These are phyloP conservation scores for Lumbricus terrestris DNA, from an alignment of 2,888 invertebrate genomes.

Conservation along the genomic window DNA sequence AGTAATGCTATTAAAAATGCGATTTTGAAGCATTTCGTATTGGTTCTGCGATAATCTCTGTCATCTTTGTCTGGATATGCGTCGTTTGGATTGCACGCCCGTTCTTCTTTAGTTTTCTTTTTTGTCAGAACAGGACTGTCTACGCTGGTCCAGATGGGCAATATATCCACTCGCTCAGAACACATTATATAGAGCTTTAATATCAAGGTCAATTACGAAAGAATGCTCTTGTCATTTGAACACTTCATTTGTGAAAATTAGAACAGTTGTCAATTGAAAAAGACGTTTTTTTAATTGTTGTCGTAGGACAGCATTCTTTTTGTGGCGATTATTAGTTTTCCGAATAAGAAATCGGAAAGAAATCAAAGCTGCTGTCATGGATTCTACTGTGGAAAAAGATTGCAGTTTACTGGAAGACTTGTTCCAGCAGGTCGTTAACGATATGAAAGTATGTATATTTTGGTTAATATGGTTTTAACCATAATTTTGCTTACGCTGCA, in stretches of 20 bases:
- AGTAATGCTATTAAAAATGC: not conserved
- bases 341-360: not conserved
- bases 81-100: not conserved
- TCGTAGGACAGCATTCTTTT: not conserved
- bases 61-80: not conserved
- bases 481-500: no score
- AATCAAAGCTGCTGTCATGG: slow-evolving; percentile 42
- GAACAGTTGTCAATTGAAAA: not conserved
- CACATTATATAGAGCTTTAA: not conserved
- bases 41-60: not conserved
- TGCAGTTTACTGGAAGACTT: slow-evolving; percentile 78
- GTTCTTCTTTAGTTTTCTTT: not conserved
- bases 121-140: not conserved
- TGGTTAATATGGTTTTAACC: not conserved
- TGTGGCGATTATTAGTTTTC: not conserved
- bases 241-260: not conserved
- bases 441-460: slow-evolving; percentile 85
- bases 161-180: not conserved
- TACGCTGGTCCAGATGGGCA: not conserved
- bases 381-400: slow-evolving; percentile 51
- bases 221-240: not conserved
- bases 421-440: slow-evolving; percentile 90
- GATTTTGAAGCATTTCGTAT: not conserved
- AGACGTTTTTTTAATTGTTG: not conserved
- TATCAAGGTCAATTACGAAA: not conserved